phyloP scores from a whole-genome alignment of 2,113 vertebrate species.

The Tetrax tetrax region DNA sequence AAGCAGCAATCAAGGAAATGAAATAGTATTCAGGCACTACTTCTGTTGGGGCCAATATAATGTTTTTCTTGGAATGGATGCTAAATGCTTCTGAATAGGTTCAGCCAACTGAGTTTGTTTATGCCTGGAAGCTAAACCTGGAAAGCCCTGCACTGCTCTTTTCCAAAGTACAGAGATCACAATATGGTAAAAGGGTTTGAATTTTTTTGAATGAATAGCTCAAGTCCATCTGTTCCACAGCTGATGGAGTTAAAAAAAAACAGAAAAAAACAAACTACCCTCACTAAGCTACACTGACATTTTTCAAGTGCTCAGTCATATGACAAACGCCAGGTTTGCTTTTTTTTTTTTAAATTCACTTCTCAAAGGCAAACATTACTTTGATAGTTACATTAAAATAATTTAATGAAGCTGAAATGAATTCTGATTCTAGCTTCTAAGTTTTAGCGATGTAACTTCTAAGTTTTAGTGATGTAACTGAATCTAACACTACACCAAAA shows the following conservation, averaged over 20 bases:
- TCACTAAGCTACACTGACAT: background rate
- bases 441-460: background rate
- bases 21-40: background rate
- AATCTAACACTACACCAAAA: background rate
- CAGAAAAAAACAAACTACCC: background rate
- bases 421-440: background rate
- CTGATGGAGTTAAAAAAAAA: background rate
- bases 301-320: background rate
- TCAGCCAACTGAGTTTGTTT: background rate
- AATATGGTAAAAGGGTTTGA: background rate
- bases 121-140: constrained; percentile 5
- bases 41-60: background rate
- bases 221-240: background rate
- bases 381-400: background rate
- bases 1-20: background rate
- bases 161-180: background rate
- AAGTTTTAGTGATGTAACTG: background rate
- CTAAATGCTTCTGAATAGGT: background rate
- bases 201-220: background rate
- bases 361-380: background rate
- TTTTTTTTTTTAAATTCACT: background rate
- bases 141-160: background rate
- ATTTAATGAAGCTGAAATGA: background rate
- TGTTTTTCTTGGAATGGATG: constrained; percentile 10
- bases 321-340: background rate